A percentile compares a stretch with the other conserved stretches of the same genome.
Conservation (phyloP, 2,113 vertebrate species). For the Mystacornis crossleyi region DNA sequence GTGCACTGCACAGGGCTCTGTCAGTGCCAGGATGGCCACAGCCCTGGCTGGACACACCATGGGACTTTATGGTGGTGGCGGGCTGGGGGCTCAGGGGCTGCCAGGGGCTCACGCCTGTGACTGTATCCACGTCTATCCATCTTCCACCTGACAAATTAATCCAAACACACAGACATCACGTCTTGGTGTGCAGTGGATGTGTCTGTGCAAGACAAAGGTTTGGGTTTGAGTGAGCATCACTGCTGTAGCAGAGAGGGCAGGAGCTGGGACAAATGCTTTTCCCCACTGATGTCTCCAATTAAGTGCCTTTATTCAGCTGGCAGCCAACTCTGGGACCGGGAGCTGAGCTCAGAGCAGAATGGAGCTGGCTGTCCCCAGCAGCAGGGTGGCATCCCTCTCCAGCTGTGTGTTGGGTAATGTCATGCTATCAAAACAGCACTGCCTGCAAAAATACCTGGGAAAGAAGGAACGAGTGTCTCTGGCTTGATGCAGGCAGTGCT, state of each 20-base stretch:
- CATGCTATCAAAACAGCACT: background rate
- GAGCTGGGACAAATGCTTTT: background rate
- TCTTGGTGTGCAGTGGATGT: background rate
- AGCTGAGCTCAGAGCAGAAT: background rate
- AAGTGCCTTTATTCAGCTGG: background rate
- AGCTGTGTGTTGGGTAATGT: background rate
- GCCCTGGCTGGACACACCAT: fast-evolving
- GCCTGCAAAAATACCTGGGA: background rate
- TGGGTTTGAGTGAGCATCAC: background rate
- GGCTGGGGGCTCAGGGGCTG: background rate
- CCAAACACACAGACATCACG: background rate
- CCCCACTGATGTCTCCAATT: background rate
- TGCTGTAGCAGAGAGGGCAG: background rate
- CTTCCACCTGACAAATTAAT: background rate
- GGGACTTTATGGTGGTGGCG: background rate
- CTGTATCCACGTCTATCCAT: background rate
- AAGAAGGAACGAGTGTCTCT: fast-evolving
- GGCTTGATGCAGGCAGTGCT: background rate
- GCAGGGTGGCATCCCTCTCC: background rate
- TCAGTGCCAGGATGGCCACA: background rate
- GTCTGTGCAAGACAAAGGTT: background rate
- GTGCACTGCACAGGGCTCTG: background rate
- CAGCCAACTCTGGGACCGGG: fast-evolving
- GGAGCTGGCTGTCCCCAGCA: background rate
- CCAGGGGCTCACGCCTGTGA: fast-evolving